Percentiles rank a stretch among this genome's conserved stretches.
These are phyloP conservation scores for Pharmacophagus antenor DNA, from an alignment of 2,888 invertebrate genomes.

Conservation along the genomic window DNA sequence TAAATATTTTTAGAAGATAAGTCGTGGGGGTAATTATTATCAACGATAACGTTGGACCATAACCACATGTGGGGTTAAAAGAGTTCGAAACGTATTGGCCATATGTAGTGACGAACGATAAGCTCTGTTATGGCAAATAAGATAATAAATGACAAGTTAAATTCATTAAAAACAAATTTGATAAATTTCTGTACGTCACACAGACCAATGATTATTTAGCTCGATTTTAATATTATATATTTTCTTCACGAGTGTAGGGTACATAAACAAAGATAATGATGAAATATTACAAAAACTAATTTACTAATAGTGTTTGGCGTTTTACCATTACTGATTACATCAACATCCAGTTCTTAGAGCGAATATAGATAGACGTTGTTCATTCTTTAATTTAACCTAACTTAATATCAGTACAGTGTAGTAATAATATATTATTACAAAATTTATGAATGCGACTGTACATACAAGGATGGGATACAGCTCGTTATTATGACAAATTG, in stretches of 20 bases:
- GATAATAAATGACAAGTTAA: neutral
- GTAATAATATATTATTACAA: neutral
- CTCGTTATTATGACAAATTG: constrained; percentile 24
- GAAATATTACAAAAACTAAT: too few relatives aligned
- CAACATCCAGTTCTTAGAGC: too few relatives aligned
- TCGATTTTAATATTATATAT: too few relatives aligned
- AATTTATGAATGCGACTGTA: neutral
- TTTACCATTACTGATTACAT: too few relatives aligned
- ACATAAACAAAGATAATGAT: too few relatives aligned
- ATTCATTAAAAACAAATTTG: neutral
- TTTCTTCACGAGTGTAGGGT: too few relatives aligned
- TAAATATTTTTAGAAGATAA: neutral
- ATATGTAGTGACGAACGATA: neutral
- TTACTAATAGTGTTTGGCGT: too few relatives aligned
- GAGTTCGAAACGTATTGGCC: neutral
- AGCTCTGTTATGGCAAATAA: neutral
- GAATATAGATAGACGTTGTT: too few relatives aligned
- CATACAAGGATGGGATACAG: constrained; percentile 3
- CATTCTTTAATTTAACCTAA: too few relatives aligned
- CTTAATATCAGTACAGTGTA: neutral
- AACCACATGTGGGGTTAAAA: neutral
- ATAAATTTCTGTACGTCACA: neutral
- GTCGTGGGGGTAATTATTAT: neutral
- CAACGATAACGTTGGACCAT: constrained; percentile 1
- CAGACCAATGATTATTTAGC: too few relatives aligned